Base-by-base conservation (phyloP, 92 coral and sea anemone genomes). In the Porites cylindrica region DNA sequence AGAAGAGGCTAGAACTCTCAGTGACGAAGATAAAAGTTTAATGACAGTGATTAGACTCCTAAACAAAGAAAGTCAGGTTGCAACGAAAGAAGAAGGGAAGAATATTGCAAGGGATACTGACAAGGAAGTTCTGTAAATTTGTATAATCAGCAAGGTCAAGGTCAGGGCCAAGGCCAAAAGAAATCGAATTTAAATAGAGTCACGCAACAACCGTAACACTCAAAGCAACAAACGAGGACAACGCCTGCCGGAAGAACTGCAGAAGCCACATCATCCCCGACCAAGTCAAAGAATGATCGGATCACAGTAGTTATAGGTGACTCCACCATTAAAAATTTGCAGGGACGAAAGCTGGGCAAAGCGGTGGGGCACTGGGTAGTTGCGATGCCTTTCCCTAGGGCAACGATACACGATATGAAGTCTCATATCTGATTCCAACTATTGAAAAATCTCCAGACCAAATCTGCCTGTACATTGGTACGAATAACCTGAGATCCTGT, bases 371-470 rank as follows among this genome's bases (percentile, higher is more conserved):
- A 86, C 77, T 56, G 90, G 9, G 90, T 86, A 51, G 86, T 88
- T 72, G 91, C 82, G 21, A 88, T 75, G 78, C 82, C 83, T 38
- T 88, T 88, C 59, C 87, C 82, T 64, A 81, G 91, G 20, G 91
- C 91, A 10, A 87, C 86, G 2, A 59, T 76, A 19, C 71, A 29
- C 51, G 91, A 86, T 56, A 79, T 86, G 86, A 86, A 79, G 71
- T 73, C 61, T 52, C 74, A 79, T 50, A 78, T 79, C 59, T 24
- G 26, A 87, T 51, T 61, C 86, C 91, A 23, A 79, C 91, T 10
- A 72, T 87, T 43, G 58, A 79, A 61, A 87, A 80, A 23, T 69
- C 85, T 17, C 90, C 86, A 13, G 79, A 80, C 47, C 85, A 80
- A 67, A 80, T 87, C 14, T n/a, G 63, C 32, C 58, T 87, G 26